Evolutionary conservation across 1,140 invertebrate species (phyloP), one percentile per base, ranked within the genome.

Genomic region (Chironomus tepperi): DNA sequence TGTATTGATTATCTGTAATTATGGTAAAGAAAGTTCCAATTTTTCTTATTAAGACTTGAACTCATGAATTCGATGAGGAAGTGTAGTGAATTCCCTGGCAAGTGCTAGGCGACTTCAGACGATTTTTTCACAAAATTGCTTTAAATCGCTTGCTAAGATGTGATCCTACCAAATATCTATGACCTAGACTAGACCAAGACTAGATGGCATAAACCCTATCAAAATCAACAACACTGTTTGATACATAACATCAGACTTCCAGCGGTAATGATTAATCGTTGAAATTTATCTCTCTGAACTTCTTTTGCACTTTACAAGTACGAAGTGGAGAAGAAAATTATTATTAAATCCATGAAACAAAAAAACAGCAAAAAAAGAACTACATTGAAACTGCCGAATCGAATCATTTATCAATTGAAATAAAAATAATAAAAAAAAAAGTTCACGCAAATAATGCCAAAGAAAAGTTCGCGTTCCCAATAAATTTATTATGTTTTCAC

Each of bases 361-460:
- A 34, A 34, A 34, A 43, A 47, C 43, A 47, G 15, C 47, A 12
- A 12, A n/a, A 57, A 57, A n/a, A 12, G 5, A 12, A 57, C 12
- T n/a, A 57, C 47, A 57, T 57, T 57, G 47, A 57, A n/a, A 12
- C n/a, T 57, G 47, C n/a, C 47, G 47, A 57, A 57, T n/a, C 47
- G 47, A 12, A n/a, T 57, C 47, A 57, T 57, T 57, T 57, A 57
- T 57, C 47, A 57, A 57, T 57, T 57, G 12, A 57, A n/a, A n/a
- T n/a, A n/a, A n/a, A n/a, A n/a, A n/a, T n/a, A n/a, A n/a, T n/a
- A n/a, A n/a, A n/a, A n/a, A 34, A 2, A 34, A 57, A 57, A 57
- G 47, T 57, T 57, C 47, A 57, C 12, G 47, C 47, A n/a, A 47
- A 47, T 10, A 15, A 47, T 9, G 24, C 24, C n/a, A 47, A 15